Evolutionary conservation across 2,113 vertebrate genomes (phyloP).

Genomic region (Malurus melanocephalus): DNA sequence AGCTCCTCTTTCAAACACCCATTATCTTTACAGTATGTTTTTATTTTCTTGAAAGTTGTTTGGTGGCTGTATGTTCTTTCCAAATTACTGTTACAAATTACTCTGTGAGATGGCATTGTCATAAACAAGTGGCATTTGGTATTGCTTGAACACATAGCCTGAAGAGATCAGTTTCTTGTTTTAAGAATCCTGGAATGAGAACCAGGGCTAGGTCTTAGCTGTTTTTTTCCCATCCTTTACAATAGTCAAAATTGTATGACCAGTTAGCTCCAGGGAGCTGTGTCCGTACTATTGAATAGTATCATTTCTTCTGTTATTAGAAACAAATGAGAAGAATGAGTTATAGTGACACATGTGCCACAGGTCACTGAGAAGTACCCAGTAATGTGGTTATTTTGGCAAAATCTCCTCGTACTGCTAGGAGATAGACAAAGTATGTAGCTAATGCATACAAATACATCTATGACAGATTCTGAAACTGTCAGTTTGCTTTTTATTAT

Average conservation of each 20-base stretch:
- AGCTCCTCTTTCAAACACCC: neutral
- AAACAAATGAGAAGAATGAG: neutral
- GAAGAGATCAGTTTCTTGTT: neutral
- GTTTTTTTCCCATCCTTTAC: neutral
- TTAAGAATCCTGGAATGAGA: neutral
- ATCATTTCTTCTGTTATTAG: neutral
- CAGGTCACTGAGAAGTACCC: neutral
- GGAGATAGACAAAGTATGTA: neutral
- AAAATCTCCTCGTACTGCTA: neutral
- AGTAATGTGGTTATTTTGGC: neutral
- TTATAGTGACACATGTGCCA: fast-evolving
- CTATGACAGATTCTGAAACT: neutral
- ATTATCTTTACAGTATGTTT: neutral
- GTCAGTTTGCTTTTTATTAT: neutral
- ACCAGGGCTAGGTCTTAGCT: neutral
- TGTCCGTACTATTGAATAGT: neutral
- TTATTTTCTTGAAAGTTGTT: neutral
- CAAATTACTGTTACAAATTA: neutral
- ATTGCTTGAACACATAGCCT: neutral
- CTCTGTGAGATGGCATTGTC: neutral
- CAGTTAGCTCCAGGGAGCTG: neutral
- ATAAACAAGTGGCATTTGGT: neutral
- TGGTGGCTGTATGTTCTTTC: neutral
- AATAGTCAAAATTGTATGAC: neutral
- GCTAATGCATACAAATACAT: neutral